Conservation (phyloP, 2,797 vertebrate genomes). For the Iguana delicatissima region DNA sequence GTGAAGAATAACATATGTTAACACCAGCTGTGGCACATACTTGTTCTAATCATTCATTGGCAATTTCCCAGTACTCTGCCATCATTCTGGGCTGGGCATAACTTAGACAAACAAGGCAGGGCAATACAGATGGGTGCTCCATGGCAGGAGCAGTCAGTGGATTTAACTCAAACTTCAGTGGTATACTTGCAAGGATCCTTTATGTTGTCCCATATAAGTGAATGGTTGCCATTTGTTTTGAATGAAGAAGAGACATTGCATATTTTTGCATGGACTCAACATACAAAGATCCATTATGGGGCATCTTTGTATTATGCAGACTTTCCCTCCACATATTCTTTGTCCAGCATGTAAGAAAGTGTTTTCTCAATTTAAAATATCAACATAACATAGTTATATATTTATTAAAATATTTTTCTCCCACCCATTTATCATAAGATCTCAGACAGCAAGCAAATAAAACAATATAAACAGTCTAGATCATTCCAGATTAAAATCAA, state of each 20-base stretch:
- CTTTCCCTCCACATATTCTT: background rate
- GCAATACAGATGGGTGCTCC: background rate
- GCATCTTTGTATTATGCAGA: background rate
- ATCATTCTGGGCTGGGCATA: background rate
- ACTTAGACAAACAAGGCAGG: background rate
- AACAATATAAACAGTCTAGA: too few relatives aligned
- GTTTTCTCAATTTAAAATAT: background rate
- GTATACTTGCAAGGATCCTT: too few relatives aligned
- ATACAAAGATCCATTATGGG: background rate
- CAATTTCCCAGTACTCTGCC: background rate
- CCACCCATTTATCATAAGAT: too few relatives aligned
- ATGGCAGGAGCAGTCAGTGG: background rate
- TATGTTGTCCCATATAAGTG: background rate
- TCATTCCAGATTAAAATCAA: too few relatives aligned
- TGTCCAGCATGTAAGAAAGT: background rate
- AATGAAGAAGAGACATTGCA: background rate
- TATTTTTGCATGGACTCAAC: too few relatives aligned
- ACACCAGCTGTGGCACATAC: background rate
- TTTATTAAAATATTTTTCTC: too few relatives aligned
- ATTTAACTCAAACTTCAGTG: background rate
- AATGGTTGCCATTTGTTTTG: background rate
- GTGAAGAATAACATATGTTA: background rate
- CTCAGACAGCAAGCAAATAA: too few relatives aligned
- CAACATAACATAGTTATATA: background rate
- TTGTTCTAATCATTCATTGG: background rate